Evolutionary conservation across 2,888 invertebrate genomes (phyloP).

Genomic region (Drosophila kanekoi): DNA sequence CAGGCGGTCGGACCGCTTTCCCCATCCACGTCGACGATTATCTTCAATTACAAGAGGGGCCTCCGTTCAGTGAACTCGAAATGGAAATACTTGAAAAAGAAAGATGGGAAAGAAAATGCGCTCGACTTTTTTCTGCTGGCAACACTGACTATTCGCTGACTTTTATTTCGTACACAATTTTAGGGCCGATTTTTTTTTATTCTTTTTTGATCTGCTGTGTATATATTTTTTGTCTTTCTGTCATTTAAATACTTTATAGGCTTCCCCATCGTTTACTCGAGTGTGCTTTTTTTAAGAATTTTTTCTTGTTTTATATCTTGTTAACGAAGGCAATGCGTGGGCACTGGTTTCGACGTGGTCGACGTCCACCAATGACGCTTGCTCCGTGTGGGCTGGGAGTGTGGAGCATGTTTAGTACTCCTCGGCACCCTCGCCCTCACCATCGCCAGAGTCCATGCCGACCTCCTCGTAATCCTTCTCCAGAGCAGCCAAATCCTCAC

Average conservation of each 20-base stretch:
- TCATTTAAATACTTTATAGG: constrained; percentile 64
- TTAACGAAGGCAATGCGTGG: constrained; percentile 42
- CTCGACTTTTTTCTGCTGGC: constrained; percentile 38
- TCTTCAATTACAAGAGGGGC: constrained; percentile 10
- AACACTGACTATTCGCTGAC: constrained; percentile 62
- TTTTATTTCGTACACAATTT: constrained; percentile 66
- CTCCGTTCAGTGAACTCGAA: constrained; percentile 63
- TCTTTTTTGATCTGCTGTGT: constrained; percentile 18
- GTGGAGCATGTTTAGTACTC: constrained; percentile 87
- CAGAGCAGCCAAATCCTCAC: constrained; percentile 90
- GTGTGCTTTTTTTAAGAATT: constrained; percentile 22
- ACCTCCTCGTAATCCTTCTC: constrained; percentile 96
- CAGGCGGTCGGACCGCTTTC: constrained; percentile 48
- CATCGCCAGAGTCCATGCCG: constrained; percentile 94
- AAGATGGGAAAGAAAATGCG: constrained; percentile 33
- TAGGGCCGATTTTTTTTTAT: constrained; percentile 31
- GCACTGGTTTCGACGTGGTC: constrained; percentile 67
- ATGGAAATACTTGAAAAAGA: constrained; percentile 30
- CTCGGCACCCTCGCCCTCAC: constrained; percentile 92
- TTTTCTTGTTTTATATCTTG: constrained; percentile 44
- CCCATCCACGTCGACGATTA: constrained; percentile 35
- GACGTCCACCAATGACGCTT: constrained; percentile 68
- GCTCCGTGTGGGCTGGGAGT: constrained; percentile 22
- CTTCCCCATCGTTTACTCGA: constrained; percentile 24
- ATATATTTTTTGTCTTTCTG: constrained; percentile 35